Evolutionary conservation across 2,797 vertebrate species (phyloP), one percentile per base, ranked within the genome.

Genomic region (Poeciliopsis infans): DNA sequence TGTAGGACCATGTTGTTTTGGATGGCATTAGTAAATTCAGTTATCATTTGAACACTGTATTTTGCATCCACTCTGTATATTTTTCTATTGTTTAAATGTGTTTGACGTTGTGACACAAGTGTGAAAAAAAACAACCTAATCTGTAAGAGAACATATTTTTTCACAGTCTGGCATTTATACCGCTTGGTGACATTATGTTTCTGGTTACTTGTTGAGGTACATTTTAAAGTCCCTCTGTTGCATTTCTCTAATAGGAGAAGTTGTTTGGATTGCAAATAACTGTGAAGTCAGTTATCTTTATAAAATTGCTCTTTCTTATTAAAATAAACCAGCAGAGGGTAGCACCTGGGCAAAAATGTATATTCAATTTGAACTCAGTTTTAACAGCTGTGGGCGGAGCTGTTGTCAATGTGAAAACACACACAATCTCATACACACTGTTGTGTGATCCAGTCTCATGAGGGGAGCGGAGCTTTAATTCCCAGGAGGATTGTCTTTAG

Each of bases 401-500:
- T 68, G 36, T 23, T 20, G 4, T 11, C 18, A 66, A 66, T 18
- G 57, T 61, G 28, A 33, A 69, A 25, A 69, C 36, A 69, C 2
- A 71, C 4, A 36, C 13, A 15, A 2, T 51, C 49, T 51, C 6
- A 69, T 45, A 81, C 46, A 69, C 41, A 75, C 31, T 55, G 57
- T 46, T 76, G 18, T 79, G 75, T 75, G 83, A 83, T 76, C 45
- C 51, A 79, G 82, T 82, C 85, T 83, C 78, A 57, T 47, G 61
- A 53, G 1, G 72, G 53, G 41, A 86, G 85, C 79, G 75, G 74
- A 87, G 82, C 78, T 91, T 93, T 91, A 87, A 91, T 90, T 86
- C 87, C 76, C 79, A 46, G 75, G 41, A 83, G 87, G 86, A 90
- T 90, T 90, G 77, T 83, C 28, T 89, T 75, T 69, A 80, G 82